A percentile compares a stretch with the other conserved stretches of the same genome.
phyloP scores from a whole-genome alignment of 2,888 invertebrate genomes.

The Hipparchia semele region DNA sequence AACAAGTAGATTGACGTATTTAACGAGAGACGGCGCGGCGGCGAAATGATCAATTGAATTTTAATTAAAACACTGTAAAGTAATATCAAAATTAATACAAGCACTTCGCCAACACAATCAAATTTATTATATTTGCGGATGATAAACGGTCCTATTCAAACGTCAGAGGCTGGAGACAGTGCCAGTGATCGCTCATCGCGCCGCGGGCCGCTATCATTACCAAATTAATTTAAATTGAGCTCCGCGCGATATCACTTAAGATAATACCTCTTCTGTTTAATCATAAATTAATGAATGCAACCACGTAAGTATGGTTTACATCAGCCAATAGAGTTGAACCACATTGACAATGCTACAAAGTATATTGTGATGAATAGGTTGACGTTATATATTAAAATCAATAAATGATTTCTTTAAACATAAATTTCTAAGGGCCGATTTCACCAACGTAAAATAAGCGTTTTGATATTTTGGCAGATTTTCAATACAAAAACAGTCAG shows the following conservation, averaged over 20 bases:
- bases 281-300: conserved; percentile 11
- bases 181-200: conserved; percentile 18
- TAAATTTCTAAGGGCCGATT: too few relatives aligned
- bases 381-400: too few relatives aligned
- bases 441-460: too few relatives aligned
- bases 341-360: too few relatives aligned
- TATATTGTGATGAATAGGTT: too few relatives aligned
- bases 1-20: background rate
- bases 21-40: conserved; percentile 7
- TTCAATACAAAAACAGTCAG: too few relatives aligned
- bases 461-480: too few relatives aligned
- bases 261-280: conserved; percentile 4
- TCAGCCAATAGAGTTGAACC: too few relatives aligned
- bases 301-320: too few relatives aligned
- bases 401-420: too few relatives aligned
- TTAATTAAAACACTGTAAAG: conserved; percentile 1
- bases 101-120: conserved; percentile 16
- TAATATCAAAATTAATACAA: conserved; percentile 7
- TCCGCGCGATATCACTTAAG: conserved; percentile 15
- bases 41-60: conserved; percentile 1
- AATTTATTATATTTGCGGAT: conserved; percentile 24
- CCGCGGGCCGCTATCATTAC: conserved; percentile 15
- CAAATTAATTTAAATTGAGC: conserved; percentile 19
- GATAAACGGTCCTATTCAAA: conserved; percentile 23
- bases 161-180: conserved; percentile 20